These are phyloP conservation scores for Spinibarbus caldwelli DNA, from an alignment of 2,797 vertebrate species.

Conservation along the genomic window DNA sequence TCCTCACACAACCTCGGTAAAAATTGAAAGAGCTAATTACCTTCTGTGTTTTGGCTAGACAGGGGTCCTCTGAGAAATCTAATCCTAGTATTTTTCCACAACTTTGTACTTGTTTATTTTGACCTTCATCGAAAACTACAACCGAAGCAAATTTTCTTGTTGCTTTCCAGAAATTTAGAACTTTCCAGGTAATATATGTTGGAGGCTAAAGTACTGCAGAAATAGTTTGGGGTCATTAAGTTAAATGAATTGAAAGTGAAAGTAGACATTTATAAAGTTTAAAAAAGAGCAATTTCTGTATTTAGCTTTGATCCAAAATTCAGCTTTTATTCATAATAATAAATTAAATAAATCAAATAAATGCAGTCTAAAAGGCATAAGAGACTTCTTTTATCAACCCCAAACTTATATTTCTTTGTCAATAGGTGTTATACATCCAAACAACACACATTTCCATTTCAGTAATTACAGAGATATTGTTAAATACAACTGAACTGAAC, in stretches of 20 bases:
- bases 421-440: neutral
- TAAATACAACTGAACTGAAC: neutral
- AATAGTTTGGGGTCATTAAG: neutral
- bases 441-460: neutral
- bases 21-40: neutral
- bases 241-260: neutral
- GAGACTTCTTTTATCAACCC: neutral
- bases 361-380: too few relatives aligned
- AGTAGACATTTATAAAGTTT: neutral
- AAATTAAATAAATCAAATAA: neutral
- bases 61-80: neutral
- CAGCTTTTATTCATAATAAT: neutral
- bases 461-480: conserved; percentile 1
- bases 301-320: neutral
- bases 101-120: neutral
- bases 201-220: neutral
- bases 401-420: neutral
- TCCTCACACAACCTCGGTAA: neutral
- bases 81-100: neutral
- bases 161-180: neutral
- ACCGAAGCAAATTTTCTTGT: neutral
- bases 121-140: neutral
- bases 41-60: neutral
- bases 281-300: neutral
- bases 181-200: neutral